Percentiles rank a stretch among this genome's conserved stretches.
Conservation (phyloP, 2,888 invertebrate species). For the Cephus runcator region DNA sequence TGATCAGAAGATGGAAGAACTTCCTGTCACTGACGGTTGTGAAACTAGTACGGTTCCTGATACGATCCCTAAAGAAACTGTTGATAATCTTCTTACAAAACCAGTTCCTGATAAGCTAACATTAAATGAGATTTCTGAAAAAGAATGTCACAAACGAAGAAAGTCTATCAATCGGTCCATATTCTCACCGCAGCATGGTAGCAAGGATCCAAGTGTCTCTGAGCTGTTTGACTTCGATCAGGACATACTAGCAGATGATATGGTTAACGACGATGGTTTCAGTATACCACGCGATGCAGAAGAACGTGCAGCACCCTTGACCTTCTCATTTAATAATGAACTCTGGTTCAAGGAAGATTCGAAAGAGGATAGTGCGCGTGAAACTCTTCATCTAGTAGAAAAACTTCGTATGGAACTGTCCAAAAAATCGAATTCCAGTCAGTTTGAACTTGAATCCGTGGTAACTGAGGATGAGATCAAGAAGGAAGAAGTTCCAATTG, state of each 20-base stretch:
- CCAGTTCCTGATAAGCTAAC: slow-evolving; percentile 45
- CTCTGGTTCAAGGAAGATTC: slow-evolving; percentile 81
- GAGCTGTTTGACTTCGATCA: slow-evolving; percentile 74
- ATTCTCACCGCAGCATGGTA: slow-evolving; percentile 77
- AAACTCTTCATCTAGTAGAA: slow-evolving; percentile 86
- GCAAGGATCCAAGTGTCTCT: slow-evolving; percentile 67
- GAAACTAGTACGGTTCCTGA: not conserved
- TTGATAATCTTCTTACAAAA: slow-evolving; percentile 39
- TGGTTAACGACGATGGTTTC: slow-evolving; percentile 73
- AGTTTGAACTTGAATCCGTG: slow-evolving; percentile 63
- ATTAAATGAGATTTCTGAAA: slow-evolving; percentile 31
- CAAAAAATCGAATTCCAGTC: slow-evolving; percentile 73
- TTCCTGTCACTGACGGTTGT: slow-evolving; percentile 3
- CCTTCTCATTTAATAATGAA: slow-evolving; percentile 75
- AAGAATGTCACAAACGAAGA: slow-evolving; percentile 50
- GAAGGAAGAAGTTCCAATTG: slow-evolving; percentile 44
- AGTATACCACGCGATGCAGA: slow-evolving; percentile 72
- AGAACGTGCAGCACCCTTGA: slow-evolving; percentile 70
- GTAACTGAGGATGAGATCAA: slow-evolving; percentile 58
- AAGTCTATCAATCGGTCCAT: slow-evolving; percentile 71
- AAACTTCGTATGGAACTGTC: slow-evolving; percentile 80
- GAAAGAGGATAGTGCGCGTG: slow-evolving; percentile 84
- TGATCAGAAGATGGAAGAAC: slow-evolving; percentile 17
- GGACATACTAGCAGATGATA: slow-evolving; percentile 72
- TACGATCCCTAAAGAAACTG: slow-evolving; percentile 28